Conservation (phyloP, 2,888 invertebrate species). For the Aphodius sticticus region DNA sequence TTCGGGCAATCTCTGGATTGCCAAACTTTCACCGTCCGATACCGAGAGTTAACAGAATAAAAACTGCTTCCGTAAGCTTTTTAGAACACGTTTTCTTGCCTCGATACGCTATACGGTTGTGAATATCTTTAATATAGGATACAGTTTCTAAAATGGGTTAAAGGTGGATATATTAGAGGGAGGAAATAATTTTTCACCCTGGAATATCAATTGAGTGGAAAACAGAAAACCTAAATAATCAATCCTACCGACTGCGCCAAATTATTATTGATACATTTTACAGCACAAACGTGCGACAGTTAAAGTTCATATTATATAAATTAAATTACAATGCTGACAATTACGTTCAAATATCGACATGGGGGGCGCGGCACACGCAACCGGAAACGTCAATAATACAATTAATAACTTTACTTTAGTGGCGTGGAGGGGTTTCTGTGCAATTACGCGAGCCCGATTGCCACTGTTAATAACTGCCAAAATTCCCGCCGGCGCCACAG, state of each 20-base stretch:
- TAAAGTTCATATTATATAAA: background rate
- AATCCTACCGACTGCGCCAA: too few species aligned
- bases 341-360: background rate
- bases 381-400: background rate
- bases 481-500: background rate
- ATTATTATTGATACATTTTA: background rate
- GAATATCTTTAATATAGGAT: background rate
- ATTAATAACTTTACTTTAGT: background rate
- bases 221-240: too few species aligned
- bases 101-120: background rate
- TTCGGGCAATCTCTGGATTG: conserved; percentile 32
- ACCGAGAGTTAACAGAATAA: background rate
- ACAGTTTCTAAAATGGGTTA: background rate
- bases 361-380: background rate
- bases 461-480: background rate
- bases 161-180: too few species aligned
- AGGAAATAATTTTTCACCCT: too few species aligned
- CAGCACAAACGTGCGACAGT: background rate
- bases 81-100: background rate
- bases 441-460: background rate
- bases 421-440: background rate
- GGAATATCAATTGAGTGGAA: too few species aligned
- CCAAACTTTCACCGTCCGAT: conserved; percentile 23
- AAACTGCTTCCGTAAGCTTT: background rate
- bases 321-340: background rate